Evolutionary conservation across 2,113 vertebrate genomes (phyloP).

Genomic region (Pedionomus torquatus): DNA sequence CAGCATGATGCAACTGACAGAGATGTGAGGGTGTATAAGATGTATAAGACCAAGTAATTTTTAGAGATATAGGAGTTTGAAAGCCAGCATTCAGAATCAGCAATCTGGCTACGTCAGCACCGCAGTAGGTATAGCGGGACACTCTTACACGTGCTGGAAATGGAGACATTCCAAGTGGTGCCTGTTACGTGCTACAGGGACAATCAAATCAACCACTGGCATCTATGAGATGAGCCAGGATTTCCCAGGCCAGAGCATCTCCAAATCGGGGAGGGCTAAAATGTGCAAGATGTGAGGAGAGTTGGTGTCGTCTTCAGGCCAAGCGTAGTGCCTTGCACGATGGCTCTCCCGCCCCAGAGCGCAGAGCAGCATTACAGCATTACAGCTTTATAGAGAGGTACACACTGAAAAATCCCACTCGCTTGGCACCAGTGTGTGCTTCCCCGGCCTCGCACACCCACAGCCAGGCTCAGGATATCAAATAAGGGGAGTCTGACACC

Average conservation of each 20-base stretch:
- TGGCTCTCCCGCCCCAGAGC: neutral
- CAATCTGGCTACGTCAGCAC: rapidly evolving
- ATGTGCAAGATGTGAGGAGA: neutral
- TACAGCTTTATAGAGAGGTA: neutral
- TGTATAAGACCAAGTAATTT: neutral
- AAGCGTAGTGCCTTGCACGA: rapidly evolving
- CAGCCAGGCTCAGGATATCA: neutral
- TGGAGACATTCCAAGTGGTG: rapidly evolving
- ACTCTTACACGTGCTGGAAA: rapidly evolving
- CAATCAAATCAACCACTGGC: neutral
- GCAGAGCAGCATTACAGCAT: neutral
- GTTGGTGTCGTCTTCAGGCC: neutral
- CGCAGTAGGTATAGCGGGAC: neutral
- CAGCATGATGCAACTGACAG: neutral
- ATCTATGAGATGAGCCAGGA: neutral
- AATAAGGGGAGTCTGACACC: rapidly evolving
- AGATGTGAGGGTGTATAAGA: neutral
- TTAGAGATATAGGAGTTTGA: neutral
- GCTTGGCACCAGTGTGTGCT: rapidly evolving
- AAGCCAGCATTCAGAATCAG: neutral
- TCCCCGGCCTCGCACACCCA: neutral
- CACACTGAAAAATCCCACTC: neutral
- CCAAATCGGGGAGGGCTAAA: neutral
- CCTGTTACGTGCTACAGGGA: rapidly evolving
- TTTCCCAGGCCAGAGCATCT: neutral